A percentile compares a stretch with the other conserved stretches of the same genome.
Conservation (phyloP, 2,888 invertebrate genomes). For the Platypus cylindrus region DNA sequence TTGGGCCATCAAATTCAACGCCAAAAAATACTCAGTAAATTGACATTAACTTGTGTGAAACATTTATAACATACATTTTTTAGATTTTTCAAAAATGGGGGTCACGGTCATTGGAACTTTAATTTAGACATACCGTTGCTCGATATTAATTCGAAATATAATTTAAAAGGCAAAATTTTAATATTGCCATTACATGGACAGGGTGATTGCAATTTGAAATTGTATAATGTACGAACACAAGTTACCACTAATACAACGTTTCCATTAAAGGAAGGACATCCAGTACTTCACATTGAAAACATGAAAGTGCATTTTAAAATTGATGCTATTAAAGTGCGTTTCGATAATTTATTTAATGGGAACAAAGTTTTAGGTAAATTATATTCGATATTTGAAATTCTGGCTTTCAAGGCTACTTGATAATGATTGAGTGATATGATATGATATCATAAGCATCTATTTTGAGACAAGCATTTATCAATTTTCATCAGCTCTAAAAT, state of each 20-base stretch:
- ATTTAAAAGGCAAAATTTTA: slow-evolving; percentile 45
- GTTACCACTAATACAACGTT: slow-evolving; percentile 40
- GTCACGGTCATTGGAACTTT: slow-evolving; percentile 34
- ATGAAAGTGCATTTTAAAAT: slow-evolving; percentile 46
- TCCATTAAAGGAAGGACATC: slow-evolving; percentile 32
- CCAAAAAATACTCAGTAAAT: slow-evolving; percentile 33
- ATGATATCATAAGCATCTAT: no score
- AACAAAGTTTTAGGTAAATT: slow-evolving; percentile 48
- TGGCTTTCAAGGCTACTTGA: no score
- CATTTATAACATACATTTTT: no score
- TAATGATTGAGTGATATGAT: no score
- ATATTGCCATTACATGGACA: slow-evolving; percentile 44
- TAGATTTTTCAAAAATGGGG: slow-evolving; percentile 25
- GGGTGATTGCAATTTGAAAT: slow-evolving; percentile 41
- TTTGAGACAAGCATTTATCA: no score
- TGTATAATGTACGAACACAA: slow-evolving; percentile 42
- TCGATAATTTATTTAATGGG: slow-evolving; percentile 49
- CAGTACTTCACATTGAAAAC: slow-evolving; percentile 37
- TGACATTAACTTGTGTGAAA: no score
- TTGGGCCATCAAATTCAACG: slow-evolving; percentile 46
- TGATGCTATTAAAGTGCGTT: slow-evolving; percentile 39
- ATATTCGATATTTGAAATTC: no score
- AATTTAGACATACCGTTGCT: slow-evolving; percentile 42
- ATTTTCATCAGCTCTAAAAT: no score
- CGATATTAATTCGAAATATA: slow-evolving; percentile 43